Percentiles rank a stretch among this genome's conserved stretches.
phyloP scores from a whole-genome alignment of 2,888 invertebrate genomes.

The Sphinx pinastri region DNA sequence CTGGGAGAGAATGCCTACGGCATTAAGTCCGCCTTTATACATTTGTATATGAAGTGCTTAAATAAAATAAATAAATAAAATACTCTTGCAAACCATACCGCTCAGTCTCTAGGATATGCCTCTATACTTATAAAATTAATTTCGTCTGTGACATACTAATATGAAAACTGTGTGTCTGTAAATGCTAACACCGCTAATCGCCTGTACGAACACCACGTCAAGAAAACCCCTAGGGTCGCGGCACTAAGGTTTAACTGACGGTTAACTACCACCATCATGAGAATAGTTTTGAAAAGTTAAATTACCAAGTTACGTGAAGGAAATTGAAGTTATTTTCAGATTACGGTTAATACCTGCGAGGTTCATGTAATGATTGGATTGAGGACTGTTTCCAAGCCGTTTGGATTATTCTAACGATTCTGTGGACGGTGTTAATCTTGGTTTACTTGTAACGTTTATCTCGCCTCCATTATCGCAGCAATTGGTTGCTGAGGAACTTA shows the following conservation, averaged over 20 bases:
- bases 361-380: background rate
- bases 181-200: conserved; percentile 21
- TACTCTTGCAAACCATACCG: no score
- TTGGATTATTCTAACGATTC: background rate
- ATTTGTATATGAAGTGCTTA: no score
- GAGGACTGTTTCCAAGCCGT: background rate
- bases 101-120: no score
- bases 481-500: no score
- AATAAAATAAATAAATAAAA: no score
- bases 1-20: no score
- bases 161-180: no score
- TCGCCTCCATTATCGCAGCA: no score
- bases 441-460: background rate
- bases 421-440: background rate
- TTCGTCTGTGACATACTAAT: no score
- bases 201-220: conserved; percentile 29
- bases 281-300: conserved; percentile 72
- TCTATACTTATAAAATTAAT: background rate
- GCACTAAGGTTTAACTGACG: conserved; percentile 61
- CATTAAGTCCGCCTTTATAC: no score
- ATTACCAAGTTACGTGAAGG: conserved; percentile 61
- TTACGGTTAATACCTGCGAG: conserved; percentile 41
- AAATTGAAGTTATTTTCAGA: conserved; percentile 52
- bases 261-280: conserved; percentile 60
- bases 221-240: conserved; percentile 51